phyloP scores from a whole-genome alignment of 1,140 invertebrate genomes.

The Tenebrio molitor region DNA sequence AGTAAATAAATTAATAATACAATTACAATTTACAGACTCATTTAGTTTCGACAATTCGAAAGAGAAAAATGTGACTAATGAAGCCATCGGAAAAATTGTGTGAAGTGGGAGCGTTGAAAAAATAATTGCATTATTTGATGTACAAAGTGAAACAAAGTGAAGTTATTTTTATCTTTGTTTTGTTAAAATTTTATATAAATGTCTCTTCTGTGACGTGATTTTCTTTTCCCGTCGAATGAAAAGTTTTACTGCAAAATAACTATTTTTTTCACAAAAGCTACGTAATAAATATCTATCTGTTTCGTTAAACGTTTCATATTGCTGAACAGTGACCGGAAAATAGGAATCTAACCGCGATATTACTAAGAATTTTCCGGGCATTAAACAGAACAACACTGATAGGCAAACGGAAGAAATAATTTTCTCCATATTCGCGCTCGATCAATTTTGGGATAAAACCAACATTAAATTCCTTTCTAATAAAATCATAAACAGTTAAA shows the following conservation, averaged over 20 bases:
- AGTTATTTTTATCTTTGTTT: too few relatives aligned
- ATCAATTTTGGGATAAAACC: neutral
- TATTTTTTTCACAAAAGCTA: constrained; percentile 17
- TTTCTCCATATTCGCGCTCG: neutral
- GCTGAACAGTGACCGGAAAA: constrained; percentile 32
- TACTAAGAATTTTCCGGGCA: constrained; percentile 29
- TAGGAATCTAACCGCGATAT: constrained; percentile 28
- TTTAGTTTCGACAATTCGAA: too few relatives aligned
- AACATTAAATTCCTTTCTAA: too few relatives aligned
- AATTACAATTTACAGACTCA: too few relatives aligned
- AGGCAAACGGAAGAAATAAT: constrained; percentile 28
- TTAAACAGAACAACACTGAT: constrained; percentile 29
- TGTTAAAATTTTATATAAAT: constrained; percentile 13
- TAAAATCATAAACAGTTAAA: too few relatives aligned
- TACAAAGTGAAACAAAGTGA: too few relatives aligned
- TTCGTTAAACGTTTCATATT: constrained; percentile 33
- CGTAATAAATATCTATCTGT: constrained; percentile 32
- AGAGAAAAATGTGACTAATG: too few relatives aligned
- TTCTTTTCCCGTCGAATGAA: too few relatives aligned
- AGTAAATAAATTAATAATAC: too few relatives aligned
- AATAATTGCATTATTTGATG: constrained; percentile 1
- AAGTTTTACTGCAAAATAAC: constrained; percentile 26
- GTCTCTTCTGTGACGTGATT: neutral
- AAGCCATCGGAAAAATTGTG: too few relatives aligned
- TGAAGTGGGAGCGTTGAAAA: neutral